Evolutionary conservation across 2,113 vertebrate genomes (phyloP).

Genomic region (Sander vitreus): DNA sequence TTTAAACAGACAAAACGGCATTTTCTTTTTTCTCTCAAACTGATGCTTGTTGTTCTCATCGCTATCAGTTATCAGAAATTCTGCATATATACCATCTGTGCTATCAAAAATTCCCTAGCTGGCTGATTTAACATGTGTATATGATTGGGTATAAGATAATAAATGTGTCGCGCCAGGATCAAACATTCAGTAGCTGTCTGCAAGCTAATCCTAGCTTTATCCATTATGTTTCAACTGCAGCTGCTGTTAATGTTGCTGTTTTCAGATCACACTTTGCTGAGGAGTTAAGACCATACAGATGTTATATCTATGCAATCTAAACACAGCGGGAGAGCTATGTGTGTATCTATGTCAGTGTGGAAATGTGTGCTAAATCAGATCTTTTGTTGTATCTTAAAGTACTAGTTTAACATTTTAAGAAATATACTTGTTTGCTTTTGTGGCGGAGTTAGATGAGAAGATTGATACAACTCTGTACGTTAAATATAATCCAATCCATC

Average conservation of each 20-base stretch:
- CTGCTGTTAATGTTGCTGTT: conserved; percentile 12
- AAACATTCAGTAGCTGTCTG: not conserved
- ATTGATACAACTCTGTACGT: no score
- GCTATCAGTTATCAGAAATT: not conserved
- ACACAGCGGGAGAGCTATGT: not conserved
- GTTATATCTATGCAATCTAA: not conserved
- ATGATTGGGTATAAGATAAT: conserved; percentile 6
- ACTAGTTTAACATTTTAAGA: not conserved
- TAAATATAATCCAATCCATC: no score
- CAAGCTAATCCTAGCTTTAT: not conserved
- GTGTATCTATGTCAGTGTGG: not conserved
- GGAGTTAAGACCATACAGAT: not conserved
- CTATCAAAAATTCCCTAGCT: not conserved
- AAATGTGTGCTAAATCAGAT: not conserved
- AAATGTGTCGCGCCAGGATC: not conserved
- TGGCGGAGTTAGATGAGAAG: no score
- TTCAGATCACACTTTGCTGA: conserved; percentile 6
- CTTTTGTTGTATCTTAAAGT: not conserved
- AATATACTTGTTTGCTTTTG: not conserved
- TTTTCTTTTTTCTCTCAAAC: not conserved
- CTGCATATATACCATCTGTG: not conserved
- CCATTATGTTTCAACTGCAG: conserved; percentile 17
- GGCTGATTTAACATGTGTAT: not conserved
- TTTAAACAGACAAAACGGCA: not conserved
- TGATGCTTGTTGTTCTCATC: not conserved